phyloP scores from a whole-genome alignment of 2,113 vertebrate genomes.

The Misgurnus mizolepis region DNA sequence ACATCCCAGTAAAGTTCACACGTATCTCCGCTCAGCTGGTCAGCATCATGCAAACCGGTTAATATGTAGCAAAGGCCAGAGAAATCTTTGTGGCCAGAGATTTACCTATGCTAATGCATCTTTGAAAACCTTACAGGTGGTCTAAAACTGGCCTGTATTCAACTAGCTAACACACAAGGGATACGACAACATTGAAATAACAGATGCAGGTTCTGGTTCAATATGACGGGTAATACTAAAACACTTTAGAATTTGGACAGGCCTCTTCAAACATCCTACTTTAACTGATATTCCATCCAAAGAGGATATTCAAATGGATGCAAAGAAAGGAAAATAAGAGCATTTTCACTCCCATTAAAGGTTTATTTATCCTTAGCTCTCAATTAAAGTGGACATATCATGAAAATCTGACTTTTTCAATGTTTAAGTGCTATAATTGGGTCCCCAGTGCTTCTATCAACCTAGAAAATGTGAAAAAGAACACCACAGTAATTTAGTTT shows the following conservation, averaged over 20 bases:
- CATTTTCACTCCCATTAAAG: background rate
- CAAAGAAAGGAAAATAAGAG: background rate
- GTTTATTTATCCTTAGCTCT: background rate
- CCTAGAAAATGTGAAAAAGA: too few species aligned
- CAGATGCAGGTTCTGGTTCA: background rate
- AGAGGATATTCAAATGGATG: background rate
- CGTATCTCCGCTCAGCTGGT: background rate
- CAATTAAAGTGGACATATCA: background rate
- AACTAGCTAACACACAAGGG: background rate
- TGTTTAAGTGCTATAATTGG: too few species aligned
- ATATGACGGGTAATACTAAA: background rate
- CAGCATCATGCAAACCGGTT: constrained; percentile 30
- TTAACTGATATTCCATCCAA: background rate
- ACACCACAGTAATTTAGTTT: too few species aligned
- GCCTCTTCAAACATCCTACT: background rate
- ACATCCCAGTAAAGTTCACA: background rate
- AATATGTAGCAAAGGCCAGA: background rate
- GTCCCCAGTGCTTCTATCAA: too few species aligned
- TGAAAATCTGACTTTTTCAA: too few species aligned
- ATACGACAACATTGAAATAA: background rate
- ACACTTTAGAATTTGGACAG: background rate
- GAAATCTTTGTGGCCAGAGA: background rate
- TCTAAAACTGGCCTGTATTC: background rate
- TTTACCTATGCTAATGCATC: background rate
- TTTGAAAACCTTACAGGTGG: background rate